Conservation (phyloP, 2,113 vertebrate species). For the Seriola dumerili region DNA sequence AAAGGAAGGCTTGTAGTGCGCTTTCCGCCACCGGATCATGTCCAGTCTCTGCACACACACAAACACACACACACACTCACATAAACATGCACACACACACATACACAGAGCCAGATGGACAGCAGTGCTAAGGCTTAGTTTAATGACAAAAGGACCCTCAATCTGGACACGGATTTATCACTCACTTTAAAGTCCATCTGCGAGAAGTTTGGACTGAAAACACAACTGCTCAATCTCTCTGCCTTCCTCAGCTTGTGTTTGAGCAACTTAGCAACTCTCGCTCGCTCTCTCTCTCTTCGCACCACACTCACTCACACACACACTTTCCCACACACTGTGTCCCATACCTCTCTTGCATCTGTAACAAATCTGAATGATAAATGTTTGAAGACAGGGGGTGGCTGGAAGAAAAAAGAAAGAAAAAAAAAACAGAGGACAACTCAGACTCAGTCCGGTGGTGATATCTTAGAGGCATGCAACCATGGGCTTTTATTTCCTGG, state of each 20-base stretch:
- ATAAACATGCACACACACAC: constrained; percentile 48
- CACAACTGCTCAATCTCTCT: constrained; percentile 74
- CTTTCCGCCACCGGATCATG: constrained; percentile 66
- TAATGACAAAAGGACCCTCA: constrained; percentile 86
- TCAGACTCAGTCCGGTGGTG: constrained; percentile 47
- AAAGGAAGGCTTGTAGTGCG: constrained; percentile 77
- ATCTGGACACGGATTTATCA: constrained; percentile 85
- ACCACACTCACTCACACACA: constrained; percentile 23
- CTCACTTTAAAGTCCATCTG: constrained; percentile 86
- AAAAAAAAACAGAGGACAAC: constrained; percentile 3
- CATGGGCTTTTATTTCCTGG: constrained; percentile 61
- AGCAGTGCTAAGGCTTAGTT: constrained; percentile 84
- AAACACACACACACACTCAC: constrained; percentile 27
- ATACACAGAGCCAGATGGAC: constrained; percentile 81
- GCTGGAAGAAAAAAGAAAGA: neutral
- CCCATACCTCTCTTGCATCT: constrained; percentile 53
- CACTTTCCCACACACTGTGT: constrained; percentile 25
- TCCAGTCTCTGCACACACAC: constrained; percentile 68
- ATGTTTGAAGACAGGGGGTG: constrained; percentile 34
- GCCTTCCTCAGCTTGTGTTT: constrained; percentile 63
- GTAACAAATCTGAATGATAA: constrained; percentile 60
- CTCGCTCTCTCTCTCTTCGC: neutral
- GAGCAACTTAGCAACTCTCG: constrained; percentile 60
- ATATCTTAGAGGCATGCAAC: constrained; percentile 52
- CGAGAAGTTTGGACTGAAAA: constrained; percentile 78